phyloP scores from a whole-genome alignment of 35 echinoderm and acorn worm genomes.

The Apostichopus californicus region DNA sequence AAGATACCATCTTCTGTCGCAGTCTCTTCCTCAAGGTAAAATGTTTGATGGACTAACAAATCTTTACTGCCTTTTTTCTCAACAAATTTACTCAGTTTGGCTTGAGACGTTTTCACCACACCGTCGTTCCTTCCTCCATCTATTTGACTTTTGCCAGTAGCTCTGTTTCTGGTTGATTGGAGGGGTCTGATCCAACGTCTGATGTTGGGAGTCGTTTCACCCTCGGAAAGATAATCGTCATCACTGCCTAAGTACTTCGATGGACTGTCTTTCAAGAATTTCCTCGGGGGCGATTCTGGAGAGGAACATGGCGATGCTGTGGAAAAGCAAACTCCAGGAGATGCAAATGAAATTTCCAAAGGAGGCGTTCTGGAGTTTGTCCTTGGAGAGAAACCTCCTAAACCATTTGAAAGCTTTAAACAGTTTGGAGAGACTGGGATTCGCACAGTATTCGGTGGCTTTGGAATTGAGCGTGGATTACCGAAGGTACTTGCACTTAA shows the following conservation, averaged over 20 bases:
- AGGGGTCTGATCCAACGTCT: neutral
- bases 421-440: neutral
- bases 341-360: constrained; percentile 5
- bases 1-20: neutral
- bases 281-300: constrained; percentile 34
- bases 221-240: constrained; percentile 30
- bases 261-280: neutral
- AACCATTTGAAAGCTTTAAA: neutral
- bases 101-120: neutral
- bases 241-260: neutral
- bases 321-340: neutral
- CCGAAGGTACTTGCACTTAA: neutral
- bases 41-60: neutral
- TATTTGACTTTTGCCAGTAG: neutral
- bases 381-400: neutral
- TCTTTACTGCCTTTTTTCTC: neutral
- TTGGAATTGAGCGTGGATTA: neutral
- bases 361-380: constrained; percentile 3
- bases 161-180: neutral
- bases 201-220: constrained; percentile 23
- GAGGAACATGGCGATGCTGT: constrained; percentile 46
- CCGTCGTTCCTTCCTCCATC: neutral
- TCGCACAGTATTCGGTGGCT: neutral
- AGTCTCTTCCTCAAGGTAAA: neutral
- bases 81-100: constrained; percentile 31